These are phyloP conservation scores for Ruditapes philippinarum DNA, from an alignment of 1,140 invertebrate genomes.

Conservation along the genomic window DNA sequence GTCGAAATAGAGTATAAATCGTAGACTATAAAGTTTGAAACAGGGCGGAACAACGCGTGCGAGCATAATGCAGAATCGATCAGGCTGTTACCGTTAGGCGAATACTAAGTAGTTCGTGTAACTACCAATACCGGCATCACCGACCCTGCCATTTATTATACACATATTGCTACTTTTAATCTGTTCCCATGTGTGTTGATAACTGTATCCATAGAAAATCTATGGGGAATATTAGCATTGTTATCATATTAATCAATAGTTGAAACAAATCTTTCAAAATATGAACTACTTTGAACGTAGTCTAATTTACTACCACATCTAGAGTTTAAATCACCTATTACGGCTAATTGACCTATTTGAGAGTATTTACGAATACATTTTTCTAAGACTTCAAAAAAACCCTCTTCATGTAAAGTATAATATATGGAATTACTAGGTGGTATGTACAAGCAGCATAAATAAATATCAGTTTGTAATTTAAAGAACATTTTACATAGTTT, in stretches of 20 bases:
- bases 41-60: not conserved
- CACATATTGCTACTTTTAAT: conserved; percentile 1
- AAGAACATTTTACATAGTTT: not conserved
- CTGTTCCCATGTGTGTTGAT: not conserved
- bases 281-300: not conserved
- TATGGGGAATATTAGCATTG: not conserved
- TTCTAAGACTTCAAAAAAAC: not conserved
- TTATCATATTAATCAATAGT: not conserved
- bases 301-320: conserved; percentile 4
- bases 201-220: conserved; percentile 11
- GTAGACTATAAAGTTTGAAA: not conserved
- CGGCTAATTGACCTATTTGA: not conserved
- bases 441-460: not conserved
- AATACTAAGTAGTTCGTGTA: not conserved
- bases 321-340: not conserved
- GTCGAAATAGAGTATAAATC: not conserved
- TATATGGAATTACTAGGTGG: not conserved
- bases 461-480: not conserved
- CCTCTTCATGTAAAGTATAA: not conserved
- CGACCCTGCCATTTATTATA: not conserved
- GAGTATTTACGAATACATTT: not conserved
- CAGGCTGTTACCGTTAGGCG: conserved; percentile 1
- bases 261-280: conserved; percentile 13
- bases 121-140: not conserved
- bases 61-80: conserved; percentile 24